phyloP scores from a whole-genome alignment of 2,797 vertebrate genomes.

The Poeciliopsis infans region DNA sequence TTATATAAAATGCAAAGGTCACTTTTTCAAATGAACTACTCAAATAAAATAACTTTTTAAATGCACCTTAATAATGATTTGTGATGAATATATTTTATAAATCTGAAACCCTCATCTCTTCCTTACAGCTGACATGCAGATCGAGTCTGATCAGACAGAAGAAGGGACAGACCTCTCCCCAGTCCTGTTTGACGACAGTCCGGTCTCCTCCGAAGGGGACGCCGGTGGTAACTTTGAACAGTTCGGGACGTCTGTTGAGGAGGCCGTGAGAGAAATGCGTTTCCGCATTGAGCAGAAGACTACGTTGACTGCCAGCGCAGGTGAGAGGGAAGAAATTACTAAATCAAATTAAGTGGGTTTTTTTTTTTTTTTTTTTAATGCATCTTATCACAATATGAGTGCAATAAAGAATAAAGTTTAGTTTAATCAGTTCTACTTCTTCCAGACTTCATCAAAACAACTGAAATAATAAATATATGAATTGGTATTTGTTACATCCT shows the following conservation, averaged over 20 bases:
- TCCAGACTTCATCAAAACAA: background rate
- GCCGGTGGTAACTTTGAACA: slow-evolving; percentile 62
- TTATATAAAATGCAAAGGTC: background rate
- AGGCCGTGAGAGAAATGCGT: slow-evolving; percentile 95
- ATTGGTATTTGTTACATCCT: slow-evolving; percentile 39
- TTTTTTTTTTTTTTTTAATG: no score
- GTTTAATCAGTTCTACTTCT: background rate
- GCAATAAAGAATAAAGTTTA: background rate
- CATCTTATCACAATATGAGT: no score
- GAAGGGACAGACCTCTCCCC: slow-evolving; percentile 81
- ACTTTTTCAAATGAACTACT: background rate
- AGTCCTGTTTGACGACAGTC: slow-evolving; percentile 89
- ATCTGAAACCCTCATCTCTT: background rate
- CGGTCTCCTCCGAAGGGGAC: slow-evolving; percentile 46
- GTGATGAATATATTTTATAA: background rate
- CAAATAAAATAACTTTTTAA: background rate
- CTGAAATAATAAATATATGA: background rate
- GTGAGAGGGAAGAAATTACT: slow-evolving; percentile 65
- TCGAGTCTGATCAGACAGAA: slow-evolving; percentile 10
- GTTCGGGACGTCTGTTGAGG: slow-evolving; percentile 91
- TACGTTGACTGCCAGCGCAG: slow-evolving; percentile 93
- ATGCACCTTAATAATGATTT: background rate
- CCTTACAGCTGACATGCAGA: slow-evolving; percentile 53
- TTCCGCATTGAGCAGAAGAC: slow-evolving; percentile 96
- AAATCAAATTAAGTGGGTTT: no score